A percentile compares a stretch with the other conserved stretches of the same genome.
Conservation (phyloP, 1,140 invertebrate species). For the Macrobrachium rosenbergii region DNA sequence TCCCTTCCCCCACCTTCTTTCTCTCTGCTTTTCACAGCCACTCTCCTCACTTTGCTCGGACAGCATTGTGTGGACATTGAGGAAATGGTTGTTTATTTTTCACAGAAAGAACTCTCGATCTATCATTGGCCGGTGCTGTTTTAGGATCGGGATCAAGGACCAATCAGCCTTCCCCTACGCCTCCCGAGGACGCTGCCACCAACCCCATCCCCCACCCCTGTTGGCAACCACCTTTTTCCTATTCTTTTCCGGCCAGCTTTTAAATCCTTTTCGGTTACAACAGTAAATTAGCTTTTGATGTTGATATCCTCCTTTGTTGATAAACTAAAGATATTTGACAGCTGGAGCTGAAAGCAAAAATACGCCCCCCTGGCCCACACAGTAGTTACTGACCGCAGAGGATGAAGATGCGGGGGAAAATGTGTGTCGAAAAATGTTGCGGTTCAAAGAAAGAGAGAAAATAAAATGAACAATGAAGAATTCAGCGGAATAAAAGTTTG, state of each 20-base stretch:
- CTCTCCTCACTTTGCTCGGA: not conserved
- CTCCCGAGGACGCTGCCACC: no score
- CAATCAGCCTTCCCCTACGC: no score
- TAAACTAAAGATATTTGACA: not conserved
- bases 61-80: not conserved
- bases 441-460: no score
- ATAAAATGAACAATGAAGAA: no score
- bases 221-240: not conserved
- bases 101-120: not conserved
- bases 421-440: no score
- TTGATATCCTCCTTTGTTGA: conserved; percentile 8
- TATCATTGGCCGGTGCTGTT: not conserved
- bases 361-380: no score
- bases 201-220: no score
- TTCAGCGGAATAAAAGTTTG: no score
- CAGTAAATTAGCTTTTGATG: conserved; percentile 18
- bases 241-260: conserved; percentile 1
- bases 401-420: no score
- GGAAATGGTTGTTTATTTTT: conserved; percentile 20
- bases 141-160: no score
- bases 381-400: no score
- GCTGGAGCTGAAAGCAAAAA: no score
- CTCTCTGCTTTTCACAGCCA: not conserved
- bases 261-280: conserved; percentile 17
- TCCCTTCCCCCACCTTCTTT: not conserved